Evolutionary conservation across 1,140 invertebrate species (phyloP).

Genomic region (Brachionus manjavacas): DNA sequence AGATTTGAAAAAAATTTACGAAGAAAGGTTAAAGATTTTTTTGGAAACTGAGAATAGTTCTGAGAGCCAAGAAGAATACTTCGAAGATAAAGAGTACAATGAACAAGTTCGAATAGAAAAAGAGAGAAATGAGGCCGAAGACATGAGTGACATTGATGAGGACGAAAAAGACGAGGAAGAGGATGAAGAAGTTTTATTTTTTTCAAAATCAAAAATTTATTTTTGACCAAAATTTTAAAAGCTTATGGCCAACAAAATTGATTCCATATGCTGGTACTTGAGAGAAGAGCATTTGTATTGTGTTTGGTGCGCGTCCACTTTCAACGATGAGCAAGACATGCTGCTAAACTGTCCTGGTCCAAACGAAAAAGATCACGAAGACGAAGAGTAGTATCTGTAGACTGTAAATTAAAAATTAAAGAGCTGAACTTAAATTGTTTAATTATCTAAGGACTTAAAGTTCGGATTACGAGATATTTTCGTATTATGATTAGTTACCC

Average conservation of each 20-base stretch:
- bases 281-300: slow-evolving; percentile 38
- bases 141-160: slow-evolving; percentile 10
- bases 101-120: slow-evolving; percentile 20
- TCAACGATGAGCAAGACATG: neutral
- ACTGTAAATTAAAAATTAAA: neutral
- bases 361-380: slow-evolving; percentile 40
- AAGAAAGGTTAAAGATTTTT: slow-evolving; percentile 4
- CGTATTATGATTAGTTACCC: slow-evolving; percentile 9
- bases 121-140: neutral
- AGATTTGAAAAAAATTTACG: neutral
- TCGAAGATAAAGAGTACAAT: neutral
- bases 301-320: slow-evolving; percentile 36
- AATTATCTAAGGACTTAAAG: slow-evolving; percentile 22
- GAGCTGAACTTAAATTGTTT: slow-evolving; percentile 16
- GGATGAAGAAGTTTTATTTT: neutral
- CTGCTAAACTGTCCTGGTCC: slow-evolving; percentile 18
- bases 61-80: neutral
- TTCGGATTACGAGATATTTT: slow-evolving; percentile 28
- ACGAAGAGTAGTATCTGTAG: neutral
- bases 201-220: too few relatives aligned
- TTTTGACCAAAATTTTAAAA: neutral
- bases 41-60: neutral
- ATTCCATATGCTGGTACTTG: slow-evolving; percentile 37
- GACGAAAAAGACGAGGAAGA: slow-evolving; percentile 16
- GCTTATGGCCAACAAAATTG: slow-evolving; percentile 30